Base-by-base conservation (phyloP, 2,888 invertebrate species). In the Pediacus dermestoides region DNA sequence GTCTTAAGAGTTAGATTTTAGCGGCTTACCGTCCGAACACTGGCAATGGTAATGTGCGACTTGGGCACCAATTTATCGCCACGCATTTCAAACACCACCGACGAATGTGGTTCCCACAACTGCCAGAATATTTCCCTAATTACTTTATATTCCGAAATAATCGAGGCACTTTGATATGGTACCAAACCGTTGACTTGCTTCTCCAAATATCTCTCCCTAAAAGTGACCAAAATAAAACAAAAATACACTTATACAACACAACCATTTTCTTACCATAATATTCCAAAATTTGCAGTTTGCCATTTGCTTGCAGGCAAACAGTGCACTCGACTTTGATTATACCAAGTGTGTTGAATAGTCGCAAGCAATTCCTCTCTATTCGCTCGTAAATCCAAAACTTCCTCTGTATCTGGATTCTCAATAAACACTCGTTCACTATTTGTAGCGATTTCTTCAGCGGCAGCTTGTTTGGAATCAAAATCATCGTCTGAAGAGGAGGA, bases 101-200 rank as follows among this genome's bases (percentile, higher is more conserved):
- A 64, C 7, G 54, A 52, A 39, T 66, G 64, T 2, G 54, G 55
- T 15, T 43, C 46, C 46, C 57, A 64, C 27, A 67, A 41, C 43
- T 70, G 68, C 67, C 67, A 68, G 14, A 68, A 48, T 11, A 68
- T 45, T 48, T 70, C 70, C 30, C 70, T 45, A 37, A 68, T 58
- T 2, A 66, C 61, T 52, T 65, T 65, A 50, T 68, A 68, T 44
- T 70, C 68, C 1, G 67, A 53, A 11, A 68, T 52, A 18, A 68
- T 47, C 11, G 48, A 62, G 1, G 59, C 50, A 6, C 46, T 51
- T 21, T 52, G 51, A 2, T 58, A 39, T 2, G 42, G 39, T 9
- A 64, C 39, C 15, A 67, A 44, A 3, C 61, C 61, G 26, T 53
- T 48, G 2, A 58, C 52, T 44, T 56, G 45, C 6, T 58, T 41